A percentile compares a stretch with the other conserved stretches of the same genome.
Conservation (phyloP, 2,797 vertebrate genomes). For the Tympanoctomys barrerae region DNA sequence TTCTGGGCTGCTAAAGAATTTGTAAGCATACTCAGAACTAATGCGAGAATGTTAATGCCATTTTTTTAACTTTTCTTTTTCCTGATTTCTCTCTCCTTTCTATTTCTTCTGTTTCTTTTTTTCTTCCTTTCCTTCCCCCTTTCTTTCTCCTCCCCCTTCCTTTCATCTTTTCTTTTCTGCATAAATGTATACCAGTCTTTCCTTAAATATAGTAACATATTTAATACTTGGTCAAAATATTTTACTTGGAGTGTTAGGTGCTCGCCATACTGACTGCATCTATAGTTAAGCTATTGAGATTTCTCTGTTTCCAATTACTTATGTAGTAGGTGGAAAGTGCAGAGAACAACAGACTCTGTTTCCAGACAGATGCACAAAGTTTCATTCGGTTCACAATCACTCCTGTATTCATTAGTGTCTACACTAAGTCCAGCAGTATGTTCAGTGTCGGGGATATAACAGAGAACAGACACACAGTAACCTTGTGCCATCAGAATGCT, state of each 20-base stretch:
- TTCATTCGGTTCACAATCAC: background rate
- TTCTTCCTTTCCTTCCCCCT: background rate
- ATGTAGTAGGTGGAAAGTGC: conserved; percentile 2
- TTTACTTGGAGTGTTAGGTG: background rate
- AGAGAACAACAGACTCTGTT: background rate
- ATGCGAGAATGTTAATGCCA: conserved; percentile 24
- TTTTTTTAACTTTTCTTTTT: background rate
- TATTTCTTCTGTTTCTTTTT: no score
- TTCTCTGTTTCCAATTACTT: conserved; percentile 31
- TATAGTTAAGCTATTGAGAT: background rate
- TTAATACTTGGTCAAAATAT: conserved; percentile 32
- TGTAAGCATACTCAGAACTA: conserved; percentile 33
- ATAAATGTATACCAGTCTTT: conserved; percentile 64
- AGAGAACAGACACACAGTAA: background rate
- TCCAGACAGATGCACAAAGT: background rate
- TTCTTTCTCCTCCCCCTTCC: no score
- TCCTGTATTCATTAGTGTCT: background rate
- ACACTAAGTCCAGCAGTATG: background rate
- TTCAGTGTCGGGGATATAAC: background rate
- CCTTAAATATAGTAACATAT: conserved; percentile 29
- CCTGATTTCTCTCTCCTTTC: background rate
- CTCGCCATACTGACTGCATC: background rate
- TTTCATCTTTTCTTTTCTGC: background rate
- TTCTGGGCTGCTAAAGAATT: conserved; percentile 10
- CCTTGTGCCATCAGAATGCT: background rate